Evolutionary conservation across 2,113 vertebrate genomes (phyloP).

Genomic region (Semnornis frantzii): DNA sequence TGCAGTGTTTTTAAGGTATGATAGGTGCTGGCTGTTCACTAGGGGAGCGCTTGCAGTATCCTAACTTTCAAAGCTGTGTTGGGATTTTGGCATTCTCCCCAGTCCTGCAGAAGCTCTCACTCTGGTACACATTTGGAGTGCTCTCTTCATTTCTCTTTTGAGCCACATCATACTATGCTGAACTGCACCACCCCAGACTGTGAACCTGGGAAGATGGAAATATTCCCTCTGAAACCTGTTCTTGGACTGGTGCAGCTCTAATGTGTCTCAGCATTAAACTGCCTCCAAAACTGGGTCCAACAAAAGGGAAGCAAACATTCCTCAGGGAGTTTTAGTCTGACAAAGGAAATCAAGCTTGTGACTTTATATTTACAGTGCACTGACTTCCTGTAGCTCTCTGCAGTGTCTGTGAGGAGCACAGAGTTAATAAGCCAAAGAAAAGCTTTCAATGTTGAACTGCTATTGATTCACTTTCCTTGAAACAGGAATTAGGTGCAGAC

Average conservation of each 20-base stretch:
- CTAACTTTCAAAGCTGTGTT: not conserved
- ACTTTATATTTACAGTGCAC: not conserved
- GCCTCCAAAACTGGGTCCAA: not conserved
- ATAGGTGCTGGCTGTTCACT: not conserved
- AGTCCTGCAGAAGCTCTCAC: not conserved
- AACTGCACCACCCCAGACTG: not conserved
- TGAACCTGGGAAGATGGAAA: not conserved
- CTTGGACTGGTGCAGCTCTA: not conserved
- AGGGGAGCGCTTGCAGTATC: not conserved
- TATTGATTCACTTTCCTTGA: not conserved
- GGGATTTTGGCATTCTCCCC: not conserved
- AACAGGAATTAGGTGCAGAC: not conserved
- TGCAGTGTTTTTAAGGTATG: not conserved
- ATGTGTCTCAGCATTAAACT: not conserved
- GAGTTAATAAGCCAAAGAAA: not conserved
- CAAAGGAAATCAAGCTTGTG: not conserved
- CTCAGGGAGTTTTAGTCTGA: not conserved
- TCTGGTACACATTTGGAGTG: not conserved
- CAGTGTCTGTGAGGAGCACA: not conserved
- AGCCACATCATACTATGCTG: not conserved
- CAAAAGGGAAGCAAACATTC: not conserved
- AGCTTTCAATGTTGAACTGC: not conserved
- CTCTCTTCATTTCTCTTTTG: not conserved
- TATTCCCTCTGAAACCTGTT: not conserved
- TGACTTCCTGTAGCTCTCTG: not conserved